A percentile compares a stretch with the other conserved stretches of the same genome.
Evolutionary conservation across 2,797 vertebrate species (phyloP).

Genomic region (Hipposideros larvatus): DNA sequence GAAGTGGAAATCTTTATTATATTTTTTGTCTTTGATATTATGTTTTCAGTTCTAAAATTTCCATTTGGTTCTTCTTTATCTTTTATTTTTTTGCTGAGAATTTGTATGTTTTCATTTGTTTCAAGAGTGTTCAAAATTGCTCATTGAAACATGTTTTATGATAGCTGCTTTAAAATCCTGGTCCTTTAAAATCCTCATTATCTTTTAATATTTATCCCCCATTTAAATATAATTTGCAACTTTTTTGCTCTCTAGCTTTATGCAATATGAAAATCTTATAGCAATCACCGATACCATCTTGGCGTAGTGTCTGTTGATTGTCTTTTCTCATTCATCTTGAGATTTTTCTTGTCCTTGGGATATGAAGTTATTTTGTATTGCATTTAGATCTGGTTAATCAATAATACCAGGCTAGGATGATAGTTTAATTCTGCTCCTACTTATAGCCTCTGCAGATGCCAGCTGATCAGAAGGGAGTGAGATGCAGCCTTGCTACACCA

Average conservation of each 20-base stretch:
- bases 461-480: background rate
- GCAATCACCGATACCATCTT: background rate
- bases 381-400: background rate
- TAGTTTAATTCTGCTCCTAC: background rate
- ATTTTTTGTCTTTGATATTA: background rate
- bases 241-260: too few relatives aligned
- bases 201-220: too few relatives aligned
- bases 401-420: background rate
- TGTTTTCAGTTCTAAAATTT: constrained; percentile 50
- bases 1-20: background rate
- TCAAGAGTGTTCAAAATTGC: background rate
- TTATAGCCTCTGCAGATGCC: background rate
- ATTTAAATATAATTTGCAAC: too few relatives aligned
- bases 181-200: background rate
- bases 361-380: background rate
- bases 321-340: constrained; percentile 11
- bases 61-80: background rate
- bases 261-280: too few relatives aligned
- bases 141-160: background rate
- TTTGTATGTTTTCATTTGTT: background rate
- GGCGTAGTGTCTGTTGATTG: background rate
- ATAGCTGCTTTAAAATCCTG: background rate
- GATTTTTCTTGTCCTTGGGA: background rate
- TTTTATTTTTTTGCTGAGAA: background rate
- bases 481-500: background rate